Evolutionary conservation across 1,140 invertebrate species (phyloP).

Genomic region (Homalodisca vitripennis): DNA sequence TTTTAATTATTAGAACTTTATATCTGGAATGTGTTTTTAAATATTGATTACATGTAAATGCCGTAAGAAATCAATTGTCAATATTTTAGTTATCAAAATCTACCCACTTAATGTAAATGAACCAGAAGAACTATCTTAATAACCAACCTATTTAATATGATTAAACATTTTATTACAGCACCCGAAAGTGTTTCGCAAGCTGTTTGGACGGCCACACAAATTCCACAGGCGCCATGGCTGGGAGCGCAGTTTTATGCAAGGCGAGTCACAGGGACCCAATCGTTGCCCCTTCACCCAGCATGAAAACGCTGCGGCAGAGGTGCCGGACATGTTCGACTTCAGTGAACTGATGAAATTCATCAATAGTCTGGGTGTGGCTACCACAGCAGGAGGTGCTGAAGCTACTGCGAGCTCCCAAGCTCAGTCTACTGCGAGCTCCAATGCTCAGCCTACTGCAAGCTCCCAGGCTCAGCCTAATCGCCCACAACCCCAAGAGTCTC

Average conservation of each 20-base stretch:
- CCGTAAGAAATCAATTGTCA: no score
- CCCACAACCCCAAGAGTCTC: not conserved
- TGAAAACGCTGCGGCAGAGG: not conserved
- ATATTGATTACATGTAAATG: no score
- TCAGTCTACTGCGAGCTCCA: not conserved
- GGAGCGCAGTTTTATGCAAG: not conserved
- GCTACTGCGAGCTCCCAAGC: not conserved
- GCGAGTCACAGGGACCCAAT: not conserved
- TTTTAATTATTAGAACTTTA: no score
- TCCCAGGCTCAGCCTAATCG: not conserved
- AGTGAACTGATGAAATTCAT: constrained; percentile 13
- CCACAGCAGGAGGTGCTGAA: not conserved
- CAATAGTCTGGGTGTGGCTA: not conserved
- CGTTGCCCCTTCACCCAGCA: not conserved
- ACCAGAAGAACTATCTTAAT: no score
- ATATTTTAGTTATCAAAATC: no score
- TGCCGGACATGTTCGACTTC: constrained; percentile 8
- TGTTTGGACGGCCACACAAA: constrained; percentile 2
- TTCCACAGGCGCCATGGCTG: constrained; percentile 9
- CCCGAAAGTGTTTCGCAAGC: not conserved
- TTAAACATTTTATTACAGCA: constrained; percentile 5
- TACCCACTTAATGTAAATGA: no score
- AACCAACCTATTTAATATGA: no score
- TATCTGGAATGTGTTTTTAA: no score
- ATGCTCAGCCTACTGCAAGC: not conserved